Conservation (phyloP, 2,888 invertebrate genomes). For the Agrypnus murinus region DNA sequence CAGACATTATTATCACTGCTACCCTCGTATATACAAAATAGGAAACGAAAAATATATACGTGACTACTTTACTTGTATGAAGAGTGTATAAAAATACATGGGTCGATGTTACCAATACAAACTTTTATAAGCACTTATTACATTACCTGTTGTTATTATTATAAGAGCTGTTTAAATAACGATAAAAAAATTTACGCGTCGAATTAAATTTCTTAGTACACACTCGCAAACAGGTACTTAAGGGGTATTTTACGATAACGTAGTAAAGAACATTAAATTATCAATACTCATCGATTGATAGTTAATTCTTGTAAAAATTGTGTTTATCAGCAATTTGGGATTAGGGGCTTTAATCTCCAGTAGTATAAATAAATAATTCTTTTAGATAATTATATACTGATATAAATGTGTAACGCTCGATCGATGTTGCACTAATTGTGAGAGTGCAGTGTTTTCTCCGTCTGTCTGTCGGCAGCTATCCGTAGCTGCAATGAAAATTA, state of each 20-base stretch:
- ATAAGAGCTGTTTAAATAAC: slow-evolving; percentile 16
- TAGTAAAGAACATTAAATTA: too few species aligned
- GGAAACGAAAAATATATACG: slow-evolving; percentile 15
- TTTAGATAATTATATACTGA: too few species aligned
- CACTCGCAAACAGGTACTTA: too few species aligned
- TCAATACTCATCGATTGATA: slow-evolving; percentile 1
- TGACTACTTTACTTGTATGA: background rate
- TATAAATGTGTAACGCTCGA: too few species aligned
- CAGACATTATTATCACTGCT: too few species aligned
- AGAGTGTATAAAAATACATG: slow-evolving; percentile 15
- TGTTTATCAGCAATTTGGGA: background rate
- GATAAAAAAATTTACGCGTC: slow-evolving; percentile 28
- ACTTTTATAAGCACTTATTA: background rate
- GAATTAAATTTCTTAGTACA: slow-evolving; percentile 4
- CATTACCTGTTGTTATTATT: too few species aligned
- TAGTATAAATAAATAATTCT: slow-evolving; percentile 15
- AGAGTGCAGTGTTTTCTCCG: background rate
- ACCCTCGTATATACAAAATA: background rate
- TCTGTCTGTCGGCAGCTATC: background rate
- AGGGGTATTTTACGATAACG: too few species aligned
- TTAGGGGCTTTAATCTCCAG: slow-evolving; percentile 6
- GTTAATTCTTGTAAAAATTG: background rate
- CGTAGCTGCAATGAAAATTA: slow-evolving; percentile 1
- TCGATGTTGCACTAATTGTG: too few species aligned
- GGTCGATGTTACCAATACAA: background rate